These are phyloP conservation scores for Amphiduros pacificus DNA, from an alignment of 2,888 invertebrate genomes.

Conservation along the genomic window DNA sequence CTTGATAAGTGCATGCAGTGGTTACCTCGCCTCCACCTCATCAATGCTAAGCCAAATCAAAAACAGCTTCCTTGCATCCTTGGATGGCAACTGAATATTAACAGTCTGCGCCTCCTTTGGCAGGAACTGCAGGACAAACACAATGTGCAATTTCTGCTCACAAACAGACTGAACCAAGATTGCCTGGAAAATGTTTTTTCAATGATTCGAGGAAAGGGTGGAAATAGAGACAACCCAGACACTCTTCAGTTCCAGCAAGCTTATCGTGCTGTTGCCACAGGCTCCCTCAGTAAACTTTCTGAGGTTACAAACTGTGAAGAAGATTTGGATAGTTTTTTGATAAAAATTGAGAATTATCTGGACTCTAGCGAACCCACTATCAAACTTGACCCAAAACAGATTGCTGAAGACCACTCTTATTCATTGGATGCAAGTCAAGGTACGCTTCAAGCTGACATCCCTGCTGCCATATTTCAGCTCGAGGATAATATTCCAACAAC, in stretches of 20 bases:
- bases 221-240: background rate
- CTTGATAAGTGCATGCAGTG: background rate
- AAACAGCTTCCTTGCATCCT: constrained; percentile 2
- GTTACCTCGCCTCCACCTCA: background rate
- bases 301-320: background rate
- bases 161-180: constrained; percentile 20
- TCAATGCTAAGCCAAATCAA: background rate
- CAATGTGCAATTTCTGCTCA: background rate
- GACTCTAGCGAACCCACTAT: too few species aligned
- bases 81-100: constrained; percentile 13
- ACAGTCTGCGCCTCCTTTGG: constrained; percentile 1
- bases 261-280: too few species aligned
- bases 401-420: too few species aligned
- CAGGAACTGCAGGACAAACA: constrained; percentile 1
- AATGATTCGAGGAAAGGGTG: constrained; percentile 2
- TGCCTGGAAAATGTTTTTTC: constrained; percentile 19
- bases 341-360: background rate
- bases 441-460: too few species aligned
- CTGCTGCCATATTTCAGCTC: too few species aligned
- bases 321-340: background rate
- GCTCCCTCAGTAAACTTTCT: too few species aligned
- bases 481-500: too few species aligned
- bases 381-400: too few species aligned
- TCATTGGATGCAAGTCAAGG: too few species aligned
- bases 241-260: constrained; percentile 1